Evolutionary conservation across 2,888 invertebrate species (phyloP), one percentile per base, ranked within the genome.

Genomic region (Callyntrura guangdongensis): DNA sequence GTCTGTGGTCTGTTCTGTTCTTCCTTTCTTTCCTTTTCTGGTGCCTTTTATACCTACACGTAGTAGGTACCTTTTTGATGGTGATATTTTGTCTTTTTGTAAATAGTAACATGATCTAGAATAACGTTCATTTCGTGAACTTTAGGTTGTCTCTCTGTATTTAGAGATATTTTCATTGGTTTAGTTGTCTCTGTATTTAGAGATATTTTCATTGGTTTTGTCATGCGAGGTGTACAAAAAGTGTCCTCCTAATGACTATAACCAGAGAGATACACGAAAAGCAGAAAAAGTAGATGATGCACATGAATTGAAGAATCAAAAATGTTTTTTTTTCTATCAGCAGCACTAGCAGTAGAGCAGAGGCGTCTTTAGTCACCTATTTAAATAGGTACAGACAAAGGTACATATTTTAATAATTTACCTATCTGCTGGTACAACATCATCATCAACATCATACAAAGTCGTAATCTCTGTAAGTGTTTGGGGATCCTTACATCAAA

Each of bases 31-130:
- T 12, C 17, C 61, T 61, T 20, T 14, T 11, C 20, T 36, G 36
- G 61, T 1, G 61, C 17, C 61, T 61, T 20, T 14, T 11, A 64
- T 47, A 45, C 49, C 20, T 45, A 8, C 1, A n/a, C n/a, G n/a
- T n/a, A n/a, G 47, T 17, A n/a, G 49, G 45, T 47, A 45, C 49
- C 14, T 74, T 74, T 72, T 11, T 74, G 45, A 47, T 36, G 9
- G 25, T 49, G 8, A 53, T 45, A 36, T 36, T 36, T 36, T 69
- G 3, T 27, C 67, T 36, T 36, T 49, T 74, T 22, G 77, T 49
- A 53, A 17, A n/a, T 84, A n/a, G 84, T 72, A 84, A 84, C 36
- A 14, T 84, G 84, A 84, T 84, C 84, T 84, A 27, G 61, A 61
- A 20, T 17, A 61, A 61, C 61, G 61, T 61, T 4, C 61, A 61